Base-by-base conservation (phyloP, 2,888 invertebrate species). In the Lasioglossum morio region DNA sequence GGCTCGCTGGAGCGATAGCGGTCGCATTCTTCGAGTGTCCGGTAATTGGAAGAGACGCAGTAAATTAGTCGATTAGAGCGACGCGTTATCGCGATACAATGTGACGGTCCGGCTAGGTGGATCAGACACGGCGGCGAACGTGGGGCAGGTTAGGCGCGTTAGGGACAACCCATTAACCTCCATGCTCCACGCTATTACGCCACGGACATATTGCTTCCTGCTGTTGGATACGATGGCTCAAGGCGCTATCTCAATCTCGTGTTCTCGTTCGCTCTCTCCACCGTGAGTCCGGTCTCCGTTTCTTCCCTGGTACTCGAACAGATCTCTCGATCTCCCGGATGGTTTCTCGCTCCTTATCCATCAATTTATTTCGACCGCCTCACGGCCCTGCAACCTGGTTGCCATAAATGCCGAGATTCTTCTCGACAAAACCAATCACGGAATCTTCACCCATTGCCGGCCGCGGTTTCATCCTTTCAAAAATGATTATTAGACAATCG, bases 81-180 rank as follows among this genome's bases (percentile, higher is more conserved):
- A 40, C 75, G 69, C 66, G 81, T 85, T 78, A 85, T 86, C 85
- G 60, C 85, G 86, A 78, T 76, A 78, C 86, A 86, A 86, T 77
- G 87, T 60, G 82, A 76, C 77, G 79, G 43, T 72, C 37, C 46
- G 79, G 73, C 30, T 66, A 86, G 82, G 87, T 77, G 80, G 80
- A 83, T 72, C 74, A 48, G 69, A 77, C 77, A 69, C 19, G 48
- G 57, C 37, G 63, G 66, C 66, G 75, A 89, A 84, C 83, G 85
- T 79, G 76, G 79, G 87, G 77, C 89, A 89, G 90, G 90, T 91
- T 92, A 91, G 90, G 87, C 87, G 85, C 86, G 92, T 92, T 91
- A 92, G 87, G 88, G 88, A 91, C 91, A 89, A 91, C 88, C 91
- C 91, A 91, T 92, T 92, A 92, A 89, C 89, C 91, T 88, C 84